Evolutionary conservation across 2,888 invertebrate species (phyloP).

Genomic region (Hololepta plana): DNA sequence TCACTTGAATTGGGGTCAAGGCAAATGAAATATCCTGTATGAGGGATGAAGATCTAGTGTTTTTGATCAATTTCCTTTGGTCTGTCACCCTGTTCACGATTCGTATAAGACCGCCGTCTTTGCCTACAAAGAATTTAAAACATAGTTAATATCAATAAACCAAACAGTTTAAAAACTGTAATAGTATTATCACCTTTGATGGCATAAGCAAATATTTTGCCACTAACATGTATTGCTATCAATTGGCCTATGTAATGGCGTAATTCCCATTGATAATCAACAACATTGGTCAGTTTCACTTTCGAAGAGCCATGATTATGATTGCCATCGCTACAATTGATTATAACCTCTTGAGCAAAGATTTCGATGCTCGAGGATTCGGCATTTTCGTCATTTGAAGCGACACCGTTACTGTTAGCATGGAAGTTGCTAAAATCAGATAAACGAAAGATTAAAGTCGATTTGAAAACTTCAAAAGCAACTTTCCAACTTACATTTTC

Average conservation of each 20-base stretch:
- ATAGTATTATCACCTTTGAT: conserved; percentile 51
- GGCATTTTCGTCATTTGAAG: no score
- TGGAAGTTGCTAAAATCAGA: no score
- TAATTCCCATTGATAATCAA: conserved; percentile 87
- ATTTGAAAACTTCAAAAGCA: no score
- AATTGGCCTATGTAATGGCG: conserved; percentile 75
- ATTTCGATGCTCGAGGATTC: no score
- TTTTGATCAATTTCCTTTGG: conserved; percentile 65
- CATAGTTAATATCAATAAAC: conserved; percentile 1
- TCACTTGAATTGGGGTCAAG: conserved; percentile 54
- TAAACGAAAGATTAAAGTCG: no score
- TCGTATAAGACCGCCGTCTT: conserved; percentile 55
- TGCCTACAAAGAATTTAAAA: conserved; percentile 14
- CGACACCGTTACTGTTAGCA: no score
- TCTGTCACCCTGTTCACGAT: conserved; percentile 63
- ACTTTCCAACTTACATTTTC: no score
- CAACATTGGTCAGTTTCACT: conserved; percentile 76
- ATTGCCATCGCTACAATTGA: conserved; percentile 50
- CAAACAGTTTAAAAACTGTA: neutral
- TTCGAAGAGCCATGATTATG: conserved; percentile 74
- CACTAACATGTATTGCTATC: conserved; percentile 71
- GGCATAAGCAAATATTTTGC: conserved; percentile 76
- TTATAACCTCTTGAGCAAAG: conserved; percentile 40
- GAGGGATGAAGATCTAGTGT: conserved; percentile 35
- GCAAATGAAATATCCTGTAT: conserved; percentile 89